These are phyloP conservation scores for Leptobrachium ailaonicum DNA, from an alignment of 2,113 vertebrate genomes.

Conservation along the genomic window DNA sequence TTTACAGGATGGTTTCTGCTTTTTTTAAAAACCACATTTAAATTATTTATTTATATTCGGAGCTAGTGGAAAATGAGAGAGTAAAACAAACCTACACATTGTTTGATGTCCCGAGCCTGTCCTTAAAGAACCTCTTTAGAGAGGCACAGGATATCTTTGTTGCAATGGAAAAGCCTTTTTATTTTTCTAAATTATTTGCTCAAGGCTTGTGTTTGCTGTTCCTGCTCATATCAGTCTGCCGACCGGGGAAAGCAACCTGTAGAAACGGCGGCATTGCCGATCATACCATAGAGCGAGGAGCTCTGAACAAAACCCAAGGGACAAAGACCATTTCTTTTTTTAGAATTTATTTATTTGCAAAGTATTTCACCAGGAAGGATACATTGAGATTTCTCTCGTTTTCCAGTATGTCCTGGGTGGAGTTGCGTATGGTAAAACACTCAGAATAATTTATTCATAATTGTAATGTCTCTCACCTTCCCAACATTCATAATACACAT, in stretches of 20 bases:
- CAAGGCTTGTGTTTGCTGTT: slow-evolving; percentile 42
- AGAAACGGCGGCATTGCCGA: background rate
- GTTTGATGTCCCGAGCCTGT: slow-evolving; percentile 40
- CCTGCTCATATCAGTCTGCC: slow-evolving; percentile 35
- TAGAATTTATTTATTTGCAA: too few species aligned
- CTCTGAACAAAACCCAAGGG: too few species aligned
- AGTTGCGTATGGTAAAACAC: too few species aligned
- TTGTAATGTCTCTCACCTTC: too few species aligned
- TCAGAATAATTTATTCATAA: too few species aligned
- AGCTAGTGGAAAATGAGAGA: slow-evolving; percentile 33
- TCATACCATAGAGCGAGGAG: background rate
- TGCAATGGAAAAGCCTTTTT: slow-evolving; percentile 38
- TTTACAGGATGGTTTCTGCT: slow-evolving; percentile 39
- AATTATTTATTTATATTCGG: slow-evolving; percentile 47
- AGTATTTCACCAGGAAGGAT: too few species aligned
- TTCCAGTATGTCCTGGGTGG: too few species aligned
- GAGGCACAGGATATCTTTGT: slow-evolving; percentile 27
- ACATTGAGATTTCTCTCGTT: too few species aligned
- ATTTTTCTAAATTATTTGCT: slow-evolving; percentile 26
- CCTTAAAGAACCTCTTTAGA: slow-evolving; percentile 42
- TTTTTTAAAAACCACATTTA: slow-evolving; percentile 36
- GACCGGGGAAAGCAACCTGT: slow-evolving; percentile 16
- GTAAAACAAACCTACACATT: slow-evolving; percentile 49
- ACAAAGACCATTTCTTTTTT: too few species aligned
- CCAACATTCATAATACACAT: background rate